Conservation (phyloP, 2,797 vertebrate species). For the Pseudocheirus occidentalis region DNA sequence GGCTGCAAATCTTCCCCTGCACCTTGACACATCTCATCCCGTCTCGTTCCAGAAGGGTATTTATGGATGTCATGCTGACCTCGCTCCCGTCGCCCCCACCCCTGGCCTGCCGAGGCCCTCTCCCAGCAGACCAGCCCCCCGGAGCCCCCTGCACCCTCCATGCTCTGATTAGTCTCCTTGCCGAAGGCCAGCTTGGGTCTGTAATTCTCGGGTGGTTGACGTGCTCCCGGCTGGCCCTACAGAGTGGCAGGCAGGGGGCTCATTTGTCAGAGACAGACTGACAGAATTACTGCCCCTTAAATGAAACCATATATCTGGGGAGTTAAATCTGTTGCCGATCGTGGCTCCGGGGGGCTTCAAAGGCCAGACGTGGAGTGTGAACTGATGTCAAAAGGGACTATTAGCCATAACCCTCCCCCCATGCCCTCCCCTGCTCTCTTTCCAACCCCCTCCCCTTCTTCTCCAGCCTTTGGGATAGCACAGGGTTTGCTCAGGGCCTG, state of each 20-base stretch:
- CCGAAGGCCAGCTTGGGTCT: conserved; percentile 88
- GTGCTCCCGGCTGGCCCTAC: conserved; percentile 74
- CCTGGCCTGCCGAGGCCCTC: conserved; percentile 71
- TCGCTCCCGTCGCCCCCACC: conserved; percentile 79
- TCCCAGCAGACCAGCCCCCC: conserved; percentile 77
- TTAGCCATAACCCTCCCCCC: conserved; percentile 68
- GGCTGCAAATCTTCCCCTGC: conserved; percentile 83
- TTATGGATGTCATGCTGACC: conserved; percentile 86
- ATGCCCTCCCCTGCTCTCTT: conserved; percentile 5
- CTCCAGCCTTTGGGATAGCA: not conserved
- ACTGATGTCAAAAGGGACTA: conserved; percentile 86
- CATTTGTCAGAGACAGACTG: conserved; percentile 87
- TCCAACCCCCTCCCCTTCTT: not conserved
- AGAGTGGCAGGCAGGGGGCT: conserved; percentile 76
- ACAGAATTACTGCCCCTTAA: conserved; percentile 90
- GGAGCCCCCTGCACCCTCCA: conserved; percentile 70
- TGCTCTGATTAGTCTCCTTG: conserved; percentile 83
- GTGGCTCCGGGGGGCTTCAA: conserved; percentile 53
- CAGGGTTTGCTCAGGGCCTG: not conserved
- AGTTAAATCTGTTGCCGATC: conserved; percentile 85
- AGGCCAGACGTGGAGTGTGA: conserved; percentile 71
- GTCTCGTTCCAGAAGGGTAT: conserved; percentile 83
- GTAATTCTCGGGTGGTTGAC: conserved; percentile 87
- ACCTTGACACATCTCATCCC: conserved; percentile 83
- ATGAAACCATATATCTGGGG: conserved; percentile 89